These are phyloP conservation scores for Molanna angustata DNA, from an alignment of 2,888 invertebrate genomes.

Conservation along the genomic window DNA sequence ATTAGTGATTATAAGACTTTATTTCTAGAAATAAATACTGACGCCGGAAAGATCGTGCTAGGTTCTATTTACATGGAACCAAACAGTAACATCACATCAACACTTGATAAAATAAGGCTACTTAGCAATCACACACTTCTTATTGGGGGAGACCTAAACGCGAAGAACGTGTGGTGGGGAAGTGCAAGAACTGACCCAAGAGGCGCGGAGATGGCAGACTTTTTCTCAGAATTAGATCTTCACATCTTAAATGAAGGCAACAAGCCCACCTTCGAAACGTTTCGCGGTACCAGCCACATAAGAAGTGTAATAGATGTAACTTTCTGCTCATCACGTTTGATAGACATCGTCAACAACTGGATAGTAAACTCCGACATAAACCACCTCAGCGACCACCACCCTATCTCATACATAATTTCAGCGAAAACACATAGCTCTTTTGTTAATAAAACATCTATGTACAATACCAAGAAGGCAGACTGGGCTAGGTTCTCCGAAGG, in stretches of 20 bases:
- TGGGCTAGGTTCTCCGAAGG: not conserved
- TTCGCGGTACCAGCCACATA: not conserved
- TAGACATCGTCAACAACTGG: not conserved
- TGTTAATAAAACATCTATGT: not conserved
- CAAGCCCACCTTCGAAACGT: not conserved
- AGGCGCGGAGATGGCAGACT: not conserved
- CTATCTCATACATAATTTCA: constrained; percentile 1
- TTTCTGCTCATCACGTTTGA: constrained; percentile 1
- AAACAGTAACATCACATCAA: not conserved
- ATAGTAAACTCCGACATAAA: not conserved
- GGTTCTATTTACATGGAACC: constrained; percentile 9
- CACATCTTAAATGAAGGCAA: not conserved
- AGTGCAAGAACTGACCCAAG: constrained; percentile 4
- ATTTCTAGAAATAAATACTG: not conserved
- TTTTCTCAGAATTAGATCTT: not conserved
- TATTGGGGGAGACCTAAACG: constrained; percentile 10
- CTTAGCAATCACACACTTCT: not conserved
- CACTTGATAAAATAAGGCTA: not conserved
- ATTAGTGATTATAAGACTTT: not conserved
- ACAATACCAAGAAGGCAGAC: constrained; percentile 2
- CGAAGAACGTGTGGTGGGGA: constrained; percentile 13
- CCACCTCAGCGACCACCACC: constrained; percentile 3
- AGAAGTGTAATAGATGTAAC: constrained; percentile 4
- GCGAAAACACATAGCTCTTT: not conserved
- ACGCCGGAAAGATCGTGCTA: not conserved